Evolutionary conservation across 2,888 invertebrate species (phyloP), one percentile per base, ranked within the genome.

Genomic region (Brachypalpus laphriformis): DNA sequence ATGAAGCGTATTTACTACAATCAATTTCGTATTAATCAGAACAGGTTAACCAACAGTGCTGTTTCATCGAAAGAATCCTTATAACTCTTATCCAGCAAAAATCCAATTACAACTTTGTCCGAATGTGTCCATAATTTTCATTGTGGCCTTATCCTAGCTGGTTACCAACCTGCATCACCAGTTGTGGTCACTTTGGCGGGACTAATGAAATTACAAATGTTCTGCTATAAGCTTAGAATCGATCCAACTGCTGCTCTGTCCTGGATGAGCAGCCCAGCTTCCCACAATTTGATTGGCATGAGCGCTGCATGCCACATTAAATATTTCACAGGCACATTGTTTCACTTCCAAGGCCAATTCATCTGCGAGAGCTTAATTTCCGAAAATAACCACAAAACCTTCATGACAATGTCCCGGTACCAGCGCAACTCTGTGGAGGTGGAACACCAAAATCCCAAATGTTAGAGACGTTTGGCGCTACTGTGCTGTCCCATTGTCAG

Each of bases 321-420:
- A 61, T 77, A 54, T 61, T 76, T 59, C 42, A 76, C 37, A 59
- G 22, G 28, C 49, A 40, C 68, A 75, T 47, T 61, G 68, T 61
- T 34, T 42, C n/a, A 59, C 18, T 25, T 51, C 66, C 25, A 61
- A 65, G 59, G 61, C 68, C 61, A 66, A 68, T 78, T 78, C 66
- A 82, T 72, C 78, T 78, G 78, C 68, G 74, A 78, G 68, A 72
- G 72, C 78, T 83, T 83, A 80, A 83, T 83, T 83, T 83, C 78
- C 82, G 82, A 54, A 31, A 78, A 72, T 31, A 68, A 78, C 82
- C 82, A 80, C 72, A 68, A 45, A 68, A 66, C 51, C 31, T 49
- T 47, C 75, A 40, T 72, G 72, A 54, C 61, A 74, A 45, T 66
- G 37, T 11, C 14, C 40, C 14, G 14, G 47, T 6, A 14, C 20